Evolutionary conservation across 64 coral and sea anemone species (phyloP).

Genomic region (Catalaphyllia jardinei): DNA sequence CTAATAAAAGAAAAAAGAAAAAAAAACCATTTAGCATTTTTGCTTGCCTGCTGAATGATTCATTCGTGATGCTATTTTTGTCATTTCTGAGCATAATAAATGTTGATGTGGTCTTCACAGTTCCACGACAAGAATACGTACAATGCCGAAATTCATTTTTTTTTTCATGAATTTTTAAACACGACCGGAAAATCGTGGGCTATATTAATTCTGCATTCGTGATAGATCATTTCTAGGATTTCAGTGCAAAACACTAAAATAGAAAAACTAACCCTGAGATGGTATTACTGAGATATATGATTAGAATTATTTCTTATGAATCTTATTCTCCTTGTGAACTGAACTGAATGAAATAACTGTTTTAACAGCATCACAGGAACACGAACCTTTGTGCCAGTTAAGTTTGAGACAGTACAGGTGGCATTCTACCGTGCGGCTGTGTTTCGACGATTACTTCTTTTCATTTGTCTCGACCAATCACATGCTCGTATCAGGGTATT

Average conservation of each 20-base stretch:
- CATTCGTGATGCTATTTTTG: no score
- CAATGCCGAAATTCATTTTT: not conserved
- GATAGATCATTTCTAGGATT: not conserved
- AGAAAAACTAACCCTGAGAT: not conserved
- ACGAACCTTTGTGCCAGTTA: not conserved
- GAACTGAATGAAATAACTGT: no score
- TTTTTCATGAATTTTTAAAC: slow-evolving; percentile 24
- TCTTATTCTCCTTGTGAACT: not conserved
- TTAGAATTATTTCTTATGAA: not conserved
- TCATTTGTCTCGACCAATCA: not conserved
- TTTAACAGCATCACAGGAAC: not conserved
- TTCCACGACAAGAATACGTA: not conserved
- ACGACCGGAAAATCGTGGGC: slow-evolving; percentile 8
- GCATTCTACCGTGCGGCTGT: no score
- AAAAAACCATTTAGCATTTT: no score
- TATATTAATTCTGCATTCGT: not conserved
- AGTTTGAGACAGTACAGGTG: not conserved
- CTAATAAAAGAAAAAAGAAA: no score
- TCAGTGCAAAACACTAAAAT: not conserved
- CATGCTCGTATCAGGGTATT: not conserved
- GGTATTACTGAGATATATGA: not conserved
- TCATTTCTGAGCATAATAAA: no score
- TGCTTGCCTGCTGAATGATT: no score
- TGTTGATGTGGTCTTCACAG: no score
- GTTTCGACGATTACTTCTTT: not conserved